phyloP scores from a whole-genome alignment of 2,888 invertebrate species.

The Mylabris sibirica region DNA sequence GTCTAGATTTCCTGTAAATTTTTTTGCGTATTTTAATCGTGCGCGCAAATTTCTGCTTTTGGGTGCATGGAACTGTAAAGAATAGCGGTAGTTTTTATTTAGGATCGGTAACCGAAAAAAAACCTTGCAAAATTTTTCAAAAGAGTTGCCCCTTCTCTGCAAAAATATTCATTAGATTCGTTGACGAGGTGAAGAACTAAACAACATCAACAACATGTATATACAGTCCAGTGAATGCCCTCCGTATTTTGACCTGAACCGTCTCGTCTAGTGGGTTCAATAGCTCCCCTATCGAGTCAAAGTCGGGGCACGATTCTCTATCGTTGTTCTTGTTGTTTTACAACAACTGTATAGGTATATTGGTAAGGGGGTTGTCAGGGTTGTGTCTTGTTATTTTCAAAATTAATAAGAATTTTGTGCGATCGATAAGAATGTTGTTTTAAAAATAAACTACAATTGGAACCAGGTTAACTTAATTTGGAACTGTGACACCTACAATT shows the following conservation, averaged over 20 bases:
- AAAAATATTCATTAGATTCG: background rate
- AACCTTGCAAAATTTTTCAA: background rate
- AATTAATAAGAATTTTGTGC: background rate
- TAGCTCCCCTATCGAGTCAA: slow-evolving; percentile 23
- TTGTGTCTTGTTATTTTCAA: background rate
- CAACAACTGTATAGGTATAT: background rate
- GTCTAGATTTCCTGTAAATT: background rate
- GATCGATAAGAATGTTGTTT: background rate
- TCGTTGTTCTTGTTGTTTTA: background rate
- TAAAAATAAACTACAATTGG: background rate
- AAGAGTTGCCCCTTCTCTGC: background rate
- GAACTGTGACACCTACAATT: background rate
- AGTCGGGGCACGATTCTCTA: background rate
- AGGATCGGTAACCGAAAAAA: background rate
- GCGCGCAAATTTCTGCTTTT: too few species aligned
- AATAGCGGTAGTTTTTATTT: background rate
- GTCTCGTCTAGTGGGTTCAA: slow-evolving; percentile 36
- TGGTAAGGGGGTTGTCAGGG: background rate
- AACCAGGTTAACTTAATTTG: slow-evolving; percentile 4
- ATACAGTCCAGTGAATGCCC: slow-evolving; percentile 30
- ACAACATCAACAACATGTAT: background rate
- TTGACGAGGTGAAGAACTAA: background rate
- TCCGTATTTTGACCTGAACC: slow-evolving; percentile 35
- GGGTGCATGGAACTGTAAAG: background rate
- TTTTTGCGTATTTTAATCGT: background rate